phyloP scores from a whole-genome alignment of 2,888 invertebrate genomes.

The Oeneis ivallda region DNA sequence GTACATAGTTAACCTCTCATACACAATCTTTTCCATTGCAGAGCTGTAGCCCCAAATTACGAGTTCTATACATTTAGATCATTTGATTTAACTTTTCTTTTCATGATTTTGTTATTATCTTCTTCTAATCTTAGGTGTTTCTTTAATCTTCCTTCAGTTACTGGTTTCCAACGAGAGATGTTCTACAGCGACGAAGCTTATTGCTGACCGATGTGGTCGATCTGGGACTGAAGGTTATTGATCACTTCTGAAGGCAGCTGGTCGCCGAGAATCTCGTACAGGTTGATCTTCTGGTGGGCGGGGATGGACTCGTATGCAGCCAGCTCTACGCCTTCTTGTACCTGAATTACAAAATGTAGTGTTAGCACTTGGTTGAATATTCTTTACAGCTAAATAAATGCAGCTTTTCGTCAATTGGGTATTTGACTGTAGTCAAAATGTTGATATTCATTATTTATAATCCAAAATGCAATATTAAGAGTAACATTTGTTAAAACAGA shows the following conservation, averaged over 20 bases:
- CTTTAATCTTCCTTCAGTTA: conserved; percentile 14
- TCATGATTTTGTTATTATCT: not conserved
- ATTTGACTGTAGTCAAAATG: too few species aligned
- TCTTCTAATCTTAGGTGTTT: not conserved
- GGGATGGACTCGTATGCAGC: conserved; percentile 94
- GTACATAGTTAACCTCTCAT: too few species aligned
- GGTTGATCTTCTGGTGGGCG: conserved; percentile 90
- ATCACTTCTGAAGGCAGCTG: conserved; percentile 94
- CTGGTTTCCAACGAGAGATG: conserved; percentile 27
- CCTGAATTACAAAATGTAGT: conserved; percentile 61
- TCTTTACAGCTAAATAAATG: too few species aligned
- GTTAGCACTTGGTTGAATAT: not conserved
- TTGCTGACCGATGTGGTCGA: conserved; percentile 90
- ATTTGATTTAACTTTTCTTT: not conserved
- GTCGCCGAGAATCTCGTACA: conserved; percentile 92
- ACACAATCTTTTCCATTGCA: too few species aligned
- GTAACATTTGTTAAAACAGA: too few species aligned
- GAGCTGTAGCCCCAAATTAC: too few species aligned
- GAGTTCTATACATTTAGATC: too few species aligned
- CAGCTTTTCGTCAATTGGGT: too few species aligned
- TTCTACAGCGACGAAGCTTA: conserved; percentile 36
- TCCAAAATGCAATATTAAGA: too few species aligned
- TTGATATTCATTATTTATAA: too few species aligned
- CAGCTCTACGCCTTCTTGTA: conserved; percentile 92
- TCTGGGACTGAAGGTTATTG: conserved; percentile 92